phyloP scores from a whole-genome alignment of 1,140 invertebrate species.

The Microplitis demolitor region DNA sequence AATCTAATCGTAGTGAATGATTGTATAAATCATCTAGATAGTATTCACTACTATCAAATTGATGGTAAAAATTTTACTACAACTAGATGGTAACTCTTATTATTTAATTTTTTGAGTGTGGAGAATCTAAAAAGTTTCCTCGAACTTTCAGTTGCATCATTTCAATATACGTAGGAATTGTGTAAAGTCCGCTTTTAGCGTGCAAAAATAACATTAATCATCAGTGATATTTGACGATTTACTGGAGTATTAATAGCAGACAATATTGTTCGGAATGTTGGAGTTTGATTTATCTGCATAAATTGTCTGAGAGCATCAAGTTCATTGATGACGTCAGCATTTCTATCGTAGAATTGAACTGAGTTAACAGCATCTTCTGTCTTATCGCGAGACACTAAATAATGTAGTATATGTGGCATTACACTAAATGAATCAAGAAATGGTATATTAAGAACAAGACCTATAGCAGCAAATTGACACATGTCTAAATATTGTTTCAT shows the following conservation, averaged over 20 bases:
- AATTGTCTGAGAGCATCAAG: slow-evolving; percentile 40
- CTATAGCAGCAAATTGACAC: slow-evolving; percentile 64
- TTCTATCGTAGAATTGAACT: slow-evolving; percentile 41
- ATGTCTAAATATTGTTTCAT: slow-evolving; percentile 68
- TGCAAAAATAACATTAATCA: slow-evolving; percentile 69
- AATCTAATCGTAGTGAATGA: no score
- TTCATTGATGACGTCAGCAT: slow-evolving; percentile 33
- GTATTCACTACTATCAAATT: no score
- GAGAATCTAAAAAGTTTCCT: slow-evolving; percentile 55
- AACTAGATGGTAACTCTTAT: no score
- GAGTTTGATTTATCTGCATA: slow-evolving; percentile 28
- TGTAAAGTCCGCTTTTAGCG: slow-evolving; percentile 78
- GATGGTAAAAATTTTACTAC: no score
- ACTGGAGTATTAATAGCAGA: slow-evolving; percentile 33
- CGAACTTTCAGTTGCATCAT: slow-evolving; percentile 72
- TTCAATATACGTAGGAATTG: slow-evolving; percentile 75
- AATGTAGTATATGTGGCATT: slow-evolving; percentile 79
- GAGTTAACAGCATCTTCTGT: slow-evolving; percentile 63
- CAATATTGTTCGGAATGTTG: neutral
- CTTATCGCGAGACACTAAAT: slow-evolving; percentile 64
- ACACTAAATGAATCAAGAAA: slow-evolving; percentile 67
- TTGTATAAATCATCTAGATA: no score
- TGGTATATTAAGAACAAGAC: slow-evolving; percentile 62
- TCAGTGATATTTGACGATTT: slow-evolving; percentile 68
- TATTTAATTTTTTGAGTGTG: no score